Evolutionary conservation across 1,140 invertebrate genomes (phyloP).

Genomic region (Drosophila yakuba): DNA sequence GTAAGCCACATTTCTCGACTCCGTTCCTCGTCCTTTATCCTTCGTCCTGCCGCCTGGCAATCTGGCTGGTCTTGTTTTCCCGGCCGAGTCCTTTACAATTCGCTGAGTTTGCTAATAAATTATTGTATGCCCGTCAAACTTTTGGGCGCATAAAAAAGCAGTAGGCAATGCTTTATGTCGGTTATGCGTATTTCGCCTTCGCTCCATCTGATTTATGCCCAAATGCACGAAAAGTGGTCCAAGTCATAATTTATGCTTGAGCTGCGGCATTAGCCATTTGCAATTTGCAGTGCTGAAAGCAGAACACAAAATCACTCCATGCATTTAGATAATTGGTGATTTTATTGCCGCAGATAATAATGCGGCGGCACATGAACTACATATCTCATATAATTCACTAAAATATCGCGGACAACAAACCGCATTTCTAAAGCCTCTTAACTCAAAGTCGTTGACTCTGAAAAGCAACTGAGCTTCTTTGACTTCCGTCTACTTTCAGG

Average conservation of each 20-base stretch:
- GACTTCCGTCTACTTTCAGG: slow-evolving; percentile 1
- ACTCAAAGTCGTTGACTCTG: neutral
- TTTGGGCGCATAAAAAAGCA: slow-evolving; percentile 61
- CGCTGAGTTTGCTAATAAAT: slow-evolving; percentile 67
- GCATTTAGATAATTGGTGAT: slow-evolving; percentile 70
- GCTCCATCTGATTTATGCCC: slow-evolving; percentile 62
- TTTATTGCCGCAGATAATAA: slow-evolving; percentile 25
- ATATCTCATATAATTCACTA: slow-evolving; percentile 1
- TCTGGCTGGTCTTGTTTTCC: slow-evolving; percentile 41
- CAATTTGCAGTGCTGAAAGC: slow-evolving; percentile 1
- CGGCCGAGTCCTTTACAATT: slow-evolving; percentile 21
- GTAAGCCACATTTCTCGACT: slow-evolving; percentile 12
- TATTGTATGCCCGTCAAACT: slow-evolving; percentile 63
- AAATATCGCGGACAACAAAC: neutral
- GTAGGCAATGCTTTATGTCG: slow-evolving; percentile 62
- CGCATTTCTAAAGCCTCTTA: neutral
- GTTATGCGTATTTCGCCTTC: slow-evolving; percentile 35
- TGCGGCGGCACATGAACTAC: slow-evolving; percentile 8
- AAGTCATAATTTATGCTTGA: slow-evolving; percentile 67
- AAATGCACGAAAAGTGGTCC: slow-evolving; percentile 45
- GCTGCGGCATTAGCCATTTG: neutral
- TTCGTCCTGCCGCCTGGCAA: slow-evolving; percentile 27
- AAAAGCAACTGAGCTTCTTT: slow-evolving; percentile 9
- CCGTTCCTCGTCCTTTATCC: too few relatives aligned
- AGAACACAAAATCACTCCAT: slow-evolving; percentile 13